Conservation (phyloP, 1,140 invertebrate genomes). For the Lycorma delicatula region DNA sequence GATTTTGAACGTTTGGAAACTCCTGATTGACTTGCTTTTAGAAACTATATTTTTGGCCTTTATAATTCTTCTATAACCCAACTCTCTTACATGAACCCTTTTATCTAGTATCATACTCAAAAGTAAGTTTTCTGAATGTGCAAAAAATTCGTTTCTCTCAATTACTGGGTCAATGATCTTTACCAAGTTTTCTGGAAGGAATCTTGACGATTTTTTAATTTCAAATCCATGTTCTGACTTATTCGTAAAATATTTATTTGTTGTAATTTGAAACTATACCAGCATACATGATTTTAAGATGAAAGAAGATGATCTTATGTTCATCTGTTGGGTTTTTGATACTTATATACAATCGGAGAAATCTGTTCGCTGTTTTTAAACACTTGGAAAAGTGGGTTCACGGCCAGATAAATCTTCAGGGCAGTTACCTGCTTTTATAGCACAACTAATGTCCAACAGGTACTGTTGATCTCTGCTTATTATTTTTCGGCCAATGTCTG, state of each 20-base stretch:
- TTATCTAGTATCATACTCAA: constrained; percentile 31
- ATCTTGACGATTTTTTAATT: constrained; percentile 21
- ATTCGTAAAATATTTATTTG: constrained; percentile 28
- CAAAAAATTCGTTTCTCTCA: constrained; percentile 26
- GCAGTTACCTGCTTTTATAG: constrained; percentile 26
- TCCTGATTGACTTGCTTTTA: constrained; percentile 10
- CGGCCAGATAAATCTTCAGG: constrained; percentile 28
- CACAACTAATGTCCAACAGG: constrained; percentile 26
- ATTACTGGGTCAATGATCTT: constrained; percentile 28
- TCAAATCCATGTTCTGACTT: constrained; percentile 25
- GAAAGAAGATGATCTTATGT: constrained; percentile 20
- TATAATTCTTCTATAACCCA: constrained; percentile 25
- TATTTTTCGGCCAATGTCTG: constrained; percentile 18
- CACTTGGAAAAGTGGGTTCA: constrained; percentile 31
- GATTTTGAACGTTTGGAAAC: constrained; percentile 14
- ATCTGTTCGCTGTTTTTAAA: constrained; percentile 32
- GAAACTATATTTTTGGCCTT: constrained; percentile 16
- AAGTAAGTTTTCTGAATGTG: constrained; percentile 34
- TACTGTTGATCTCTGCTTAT: constrained; percentile 32
- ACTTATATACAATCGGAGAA: constrained; percentile 30
- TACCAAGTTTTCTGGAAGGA: constrained; percentile 15
- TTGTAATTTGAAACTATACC: constrained; percentile 34
- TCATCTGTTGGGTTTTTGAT: constrained; percentile 24
- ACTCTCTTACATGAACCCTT: constrained; percentile 24
- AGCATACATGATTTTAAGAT: constrained; percentile 34